These are phyloP conservation scores for Drosophila oshimai DNA, from an alignment of 1,140 invertebrate species.

Conservation along the genomic window DNA sequence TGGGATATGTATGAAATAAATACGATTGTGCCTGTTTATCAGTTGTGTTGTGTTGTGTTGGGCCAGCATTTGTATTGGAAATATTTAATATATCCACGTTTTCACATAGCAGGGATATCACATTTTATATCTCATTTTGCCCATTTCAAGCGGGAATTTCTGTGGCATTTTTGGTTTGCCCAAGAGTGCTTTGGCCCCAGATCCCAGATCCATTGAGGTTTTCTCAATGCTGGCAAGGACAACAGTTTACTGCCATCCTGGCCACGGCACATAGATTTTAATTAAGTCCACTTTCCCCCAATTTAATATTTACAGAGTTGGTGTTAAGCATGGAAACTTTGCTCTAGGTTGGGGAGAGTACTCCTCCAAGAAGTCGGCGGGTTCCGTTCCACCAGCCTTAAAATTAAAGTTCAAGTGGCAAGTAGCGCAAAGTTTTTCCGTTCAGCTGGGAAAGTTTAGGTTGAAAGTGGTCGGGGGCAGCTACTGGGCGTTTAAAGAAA, in stretches of 20 bases:
- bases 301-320: conserved; percentile 69
- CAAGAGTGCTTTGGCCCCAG: not conserved
- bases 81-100: conserved; percentile 51
- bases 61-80: conserved; percentile 14
- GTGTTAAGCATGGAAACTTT: conserved; percentile 46
- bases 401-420: conserved; percentile 12
- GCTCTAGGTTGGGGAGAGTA: not conserved
- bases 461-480: too few species aligned
- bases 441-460: conserved; percentile 1
- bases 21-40: conserved; percentile 10
- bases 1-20: conserved; percentile 65
- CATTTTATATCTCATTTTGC: conserved; percentile 28
- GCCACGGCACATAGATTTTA: conserved; percentile 72
- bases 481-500: conserved; percentile 1
- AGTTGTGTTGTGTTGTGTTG: not conserved
- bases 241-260: conserved; percentile 19
- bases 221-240: not conserved
- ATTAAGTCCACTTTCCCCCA: conserved; percentile 67
- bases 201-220: conserved; percentile 21
- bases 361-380: not conserved
- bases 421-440: conserved; percentile 19
- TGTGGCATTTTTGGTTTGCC: conserved; percentile 5
- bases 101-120: conserved; percentile 43
- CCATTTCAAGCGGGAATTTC: conserved; percentile 33
- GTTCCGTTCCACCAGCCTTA: not conserved